Conservation (phyloP, 2,113 vertebrate genomes). For the Morone saxatilis region DNA sequence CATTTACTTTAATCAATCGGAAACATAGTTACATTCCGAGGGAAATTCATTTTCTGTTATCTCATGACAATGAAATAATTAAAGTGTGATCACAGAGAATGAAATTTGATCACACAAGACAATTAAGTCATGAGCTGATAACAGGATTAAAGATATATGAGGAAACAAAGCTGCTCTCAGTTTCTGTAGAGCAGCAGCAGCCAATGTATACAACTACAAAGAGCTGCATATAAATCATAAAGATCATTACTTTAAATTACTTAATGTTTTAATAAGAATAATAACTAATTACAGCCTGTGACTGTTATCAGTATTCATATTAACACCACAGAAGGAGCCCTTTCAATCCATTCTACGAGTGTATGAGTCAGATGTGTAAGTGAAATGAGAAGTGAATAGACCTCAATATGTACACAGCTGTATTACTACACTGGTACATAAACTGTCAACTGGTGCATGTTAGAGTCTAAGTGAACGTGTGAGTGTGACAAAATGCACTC, state of each 20-base stretch:
- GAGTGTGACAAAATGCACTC: conserved; percentile 15
- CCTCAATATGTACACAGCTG: conserved; percentile 35
- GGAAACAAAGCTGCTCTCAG: background rate
- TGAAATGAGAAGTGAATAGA: conserved; percentile 23
- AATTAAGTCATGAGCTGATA: conserved; percentile 54
- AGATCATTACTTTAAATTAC: background rate
- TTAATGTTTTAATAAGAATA: conserved; percentile 1
- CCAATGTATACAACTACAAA: background rate
- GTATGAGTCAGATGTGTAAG: conserved; percentile 31
- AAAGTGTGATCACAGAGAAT: conserved; percentile 55
- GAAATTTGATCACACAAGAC: conserved; percentile 48
- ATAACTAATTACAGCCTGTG: background rate
- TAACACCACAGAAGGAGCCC: conserved; percentile 13
- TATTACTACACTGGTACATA: conserved; percentile 42
- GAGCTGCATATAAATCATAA: background rate
- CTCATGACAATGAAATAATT: conserved; percentile 62
- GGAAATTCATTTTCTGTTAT: conserved; percentile 51
- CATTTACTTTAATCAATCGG: conserved; percentile 54
- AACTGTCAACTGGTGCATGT: conserved; percentile 8
- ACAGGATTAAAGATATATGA: conserved; percentile 28
- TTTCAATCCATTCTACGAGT: conserved; percentile 53
- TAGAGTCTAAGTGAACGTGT: conserved; percentile 34
- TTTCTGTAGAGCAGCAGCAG: conserved; percentile 3
- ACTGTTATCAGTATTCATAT: background rate
- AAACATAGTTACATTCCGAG: background rate